phyloP scores from a whole-genome alignment of 2,888 invertebrate species.

The Phyllotreta striolata region DNA sequence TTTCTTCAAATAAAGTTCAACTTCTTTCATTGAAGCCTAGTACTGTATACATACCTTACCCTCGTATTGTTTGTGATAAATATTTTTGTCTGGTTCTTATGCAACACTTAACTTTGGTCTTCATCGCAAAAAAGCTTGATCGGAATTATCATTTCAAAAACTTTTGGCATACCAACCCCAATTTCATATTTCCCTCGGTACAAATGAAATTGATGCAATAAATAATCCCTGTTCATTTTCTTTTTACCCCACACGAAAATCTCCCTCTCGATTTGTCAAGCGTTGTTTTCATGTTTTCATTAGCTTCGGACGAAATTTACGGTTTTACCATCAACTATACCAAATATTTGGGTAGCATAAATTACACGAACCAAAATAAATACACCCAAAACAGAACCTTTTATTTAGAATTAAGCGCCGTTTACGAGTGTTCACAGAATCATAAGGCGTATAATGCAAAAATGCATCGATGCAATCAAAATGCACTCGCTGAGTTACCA shows the following conservation, averaged over 20 bases:
- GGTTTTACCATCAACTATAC: not conserved
- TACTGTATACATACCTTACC: too few relatives aligned
- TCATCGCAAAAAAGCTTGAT: slow-evolving; percentile 2
- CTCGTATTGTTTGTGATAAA: too few relatives aligned
- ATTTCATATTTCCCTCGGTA: slow-evolving; percentile 16
- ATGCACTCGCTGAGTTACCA: too few relatives aligned
- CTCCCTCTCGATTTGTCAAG: slow-evolving; percentile 8
- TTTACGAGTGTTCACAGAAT: too few relatives aligned
- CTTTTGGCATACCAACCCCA: not conserved
- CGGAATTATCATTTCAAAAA: slow-evolving; percentile 10
- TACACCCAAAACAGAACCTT: too few relatives aligned
- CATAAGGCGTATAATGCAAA: too few relatives aligned
- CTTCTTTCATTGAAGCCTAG: too few relatives aligned
- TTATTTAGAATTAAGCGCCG: too few relatives aligned
- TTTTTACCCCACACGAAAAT: slow-evolving; percentile 5
- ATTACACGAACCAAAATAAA: not conserved
- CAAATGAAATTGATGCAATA: slow-evolving; percentile 17
- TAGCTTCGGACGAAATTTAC: not conserved
- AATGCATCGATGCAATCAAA: too few relatives aligned
- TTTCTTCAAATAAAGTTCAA: too few relatives aligned
- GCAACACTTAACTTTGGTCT: too few relatives aligned
- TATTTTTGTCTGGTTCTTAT: too few relatives aligned
- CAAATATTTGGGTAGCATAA: not conserved
- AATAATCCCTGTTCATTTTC: slow-evolving; percentile 15
- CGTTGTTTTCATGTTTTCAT: not conserved